Percentiles rank a stretch among this genome's conserved stretches.
phyloP scores from a whole-genome alignment of 2,888 invertebrate genomes.

The Microplitis deprimator region DNA sequence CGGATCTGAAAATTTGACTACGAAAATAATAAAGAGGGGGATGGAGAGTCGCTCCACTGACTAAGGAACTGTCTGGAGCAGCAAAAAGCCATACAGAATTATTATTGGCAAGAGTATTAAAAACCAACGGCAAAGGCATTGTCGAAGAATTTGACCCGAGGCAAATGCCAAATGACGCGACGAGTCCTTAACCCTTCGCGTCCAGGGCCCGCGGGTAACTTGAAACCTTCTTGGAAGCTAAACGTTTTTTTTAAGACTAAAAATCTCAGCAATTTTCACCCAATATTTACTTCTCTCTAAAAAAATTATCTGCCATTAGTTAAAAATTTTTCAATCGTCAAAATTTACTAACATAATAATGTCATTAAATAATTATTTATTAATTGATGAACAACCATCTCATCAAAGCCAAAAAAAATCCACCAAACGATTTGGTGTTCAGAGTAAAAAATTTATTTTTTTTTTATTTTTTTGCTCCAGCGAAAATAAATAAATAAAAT shows the following conservation, averaged over 20 bases:
- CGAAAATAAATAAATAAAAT: slow-evolving; percentile 17
- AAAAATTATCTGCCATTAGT: slow-evolving; percentile 25
- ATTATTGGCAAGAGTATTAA: not conserved
- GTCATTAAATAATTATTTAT: not conserved
- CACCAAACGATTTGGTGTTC: no score
- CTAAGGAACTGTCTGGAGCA: no score
- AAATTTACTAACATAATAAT: not conserved
- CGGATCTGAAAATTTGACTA: slow-evolving; percentile 13
- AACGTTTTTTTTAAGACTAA: slow-evolving; percentile 10
- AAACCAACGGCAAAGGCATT: slow-evolving; percentile 24
- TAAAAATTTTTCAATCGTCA: not conserved
- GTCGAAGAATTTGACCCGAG: slow-evolving; percentile 35
- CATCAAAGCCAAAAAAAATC: not conserved
- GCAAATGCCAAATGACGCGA: slow-evolving; percentile 9
- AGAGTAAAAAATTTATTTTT: no score
- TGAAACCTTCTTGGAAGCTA: slow-evolving; percentile 28
- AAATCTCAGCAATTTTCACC: slow-evolving; percentile 27
- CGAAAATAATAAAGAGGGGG: slow-evolving; percentile 37
- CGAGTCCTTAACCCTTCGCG: slow-evolving; percentile 28
- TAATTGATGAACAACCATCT: not conserved
- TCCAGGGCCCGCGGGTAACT: slow-evolving; percentile 17
- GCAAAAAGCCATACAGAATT: no score
- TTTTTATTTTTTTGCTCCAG: not conserved
- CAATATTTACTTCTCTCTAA: slow-evolving; percentile 4
- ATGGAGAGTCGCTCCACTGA: slow-evolving; percentile 23